Conservation (phyloP, 2,797 vertebrate species). For the Malurus leucopterus region DNA sequence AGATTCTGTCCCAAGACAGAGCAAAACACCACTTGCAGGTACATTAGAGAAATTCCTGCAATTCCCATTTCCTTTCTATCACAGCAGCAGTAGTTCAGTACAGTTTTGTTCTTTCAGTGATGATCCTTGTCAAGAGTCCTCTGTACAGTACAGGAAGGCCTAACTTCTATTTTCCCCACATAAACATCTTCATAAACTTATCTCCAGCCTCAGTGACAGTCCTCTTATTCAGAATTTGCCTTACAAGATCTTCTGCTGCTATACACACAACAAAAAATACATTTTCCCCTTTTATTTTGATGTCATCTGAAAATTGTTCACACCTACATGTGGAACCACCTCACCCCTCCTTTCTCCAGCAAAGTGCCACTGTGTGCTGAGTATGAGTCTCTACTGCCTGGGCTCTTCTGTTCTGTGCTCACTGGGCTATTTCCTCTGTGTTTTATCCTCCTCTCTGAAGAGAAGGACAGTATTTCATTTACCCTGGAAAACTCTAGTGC, state of each 20-base stretch:
- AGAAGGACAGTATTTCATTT: background rate
- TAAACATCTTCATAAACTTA: background rate
- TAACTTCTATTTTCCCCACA: background rate
- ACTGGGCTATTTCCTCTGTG: background rate
- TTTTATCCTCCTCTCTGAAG: background rate
- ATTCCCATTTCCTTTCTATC: background rate
- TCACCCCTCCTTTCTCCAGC: background rate
- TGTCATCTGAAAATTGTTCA: background rate
- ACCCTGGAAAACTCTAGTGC: background rate
- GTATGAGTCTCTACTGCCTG: background rate
- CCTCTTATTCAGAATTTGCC: background rate
- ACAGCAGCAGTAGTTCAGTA: background rate
- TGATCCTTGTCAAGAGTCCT: background rate
- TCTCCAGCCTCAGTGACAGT: background rate
- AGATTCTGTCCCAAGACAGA: background rate
- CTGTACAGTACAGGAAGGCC: background rate
- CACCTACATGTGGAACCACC: background rate
- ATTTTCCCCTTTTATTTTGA: background rate
- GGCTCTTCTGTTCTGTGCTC: background rate
- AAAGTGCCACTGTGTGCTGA: background rate
- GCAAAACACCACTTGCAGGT: background rate
- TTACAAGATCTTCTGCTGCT: background rate
- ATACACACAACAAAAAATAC: background rate
- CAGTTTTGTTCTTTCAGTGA: background rate
- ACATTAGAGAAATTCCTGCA: background rate